Evolutionary conservation across 64 coral and sea anemone genomes (phyloP).

Genomic region (Hydrozoanthus tunicans): DNA sequence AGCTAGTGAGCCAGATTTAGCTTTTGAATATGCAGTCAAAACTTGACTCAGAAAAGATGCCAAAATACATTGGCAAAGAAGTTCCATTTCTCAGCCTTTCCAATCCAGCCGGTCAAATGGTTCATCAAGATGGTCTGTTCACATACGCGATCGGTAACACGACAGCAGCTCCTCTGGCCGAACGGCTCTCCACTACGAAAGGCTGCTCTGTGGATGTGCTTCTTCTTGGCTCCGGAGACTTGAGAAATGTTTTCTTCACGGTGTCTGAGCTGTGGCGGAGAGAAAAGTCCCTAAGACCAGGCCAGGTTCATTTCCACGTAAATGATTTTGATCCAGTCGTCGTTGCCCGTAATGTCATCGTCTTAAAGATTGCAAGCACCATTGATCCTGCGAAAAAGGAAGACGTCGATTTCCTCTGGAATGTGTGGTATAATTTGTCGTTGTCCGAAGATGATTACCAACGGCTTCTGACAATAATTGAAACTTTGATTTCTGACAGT

Average conservation of each 20-base stretch:
- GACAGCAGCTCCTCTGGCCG: slow-evolving; percentile 41
- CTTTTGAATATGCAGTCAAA: too few species aligned
- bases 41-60: slow-evolving; percentile 1
- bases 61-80: slow-evolving; percentile 31
- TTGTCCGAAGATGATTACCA: slow-evolving; percentile 7
- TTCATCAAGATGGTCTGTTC: slow-evolving; percentile 45
- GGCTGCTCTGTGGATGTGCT: slow-evolving; percentile 49
- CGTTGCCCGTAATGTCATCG: slow-evolving; percentile 57
- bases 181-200: slow-evolving; percentile 41
- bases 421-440: slow-evolving; percentile 69
- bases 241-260: slow-evolving; percentile 66
- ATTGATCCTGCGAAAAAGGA: slow-evolving; percentile 39
- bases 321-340: slow-evolving; percentile 70
- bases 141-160: slow-evolving; percentile 67
- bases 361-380: slow-evolving; percentile 26
- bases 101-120: slow-evolving; percentile 56
- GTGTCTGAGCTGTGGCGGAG: slow-evolving; percentile 51
- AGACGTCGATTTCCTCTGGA: slow-evolving; percentile 72
- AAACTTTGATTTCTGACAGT: background rate
- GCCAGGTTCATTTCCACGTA: slow-evolving; percentile 56
- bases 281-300: slow-evolving; percentile 20
- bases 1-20: too few species aligned
- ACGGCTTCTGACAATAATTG: background rate
- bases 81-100: slow-evolving; percentile 57
- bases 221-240: slow-evolving; percentile 59